Evolutionary conservation across 2,888 invertebrate species (phyloP).

Genomic region (Leptinotarsa juncta): DNA sequence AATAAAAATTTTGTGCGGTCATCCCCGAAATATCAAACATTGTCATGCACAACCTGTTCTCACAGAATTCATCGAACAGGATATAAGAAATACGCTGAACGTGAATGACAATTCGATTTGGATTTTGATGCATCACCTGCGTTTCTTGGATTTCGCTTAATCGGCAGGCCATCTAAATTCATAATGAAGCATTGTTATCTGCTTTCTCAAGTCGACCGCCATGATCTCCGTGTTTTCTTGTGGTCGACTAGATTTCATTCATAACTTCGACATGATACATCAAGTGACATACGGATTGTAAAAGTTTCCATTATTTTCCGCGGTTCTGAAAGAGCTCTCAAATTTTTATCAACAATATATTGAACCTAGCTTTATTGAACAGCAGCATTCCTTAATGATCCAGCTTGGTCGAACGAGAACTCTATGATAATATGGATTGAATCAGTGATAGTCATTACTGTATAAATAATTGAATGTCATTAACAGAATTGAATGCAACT

Average conservation of each 20-base stretch:
- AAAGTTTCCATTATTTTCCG: too few species aligned
- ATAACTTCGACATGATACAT: conserved; percentile 9
- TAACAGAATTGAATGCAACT: too few species aligned
- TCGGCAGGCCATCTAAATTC: conserved; percentile 37
- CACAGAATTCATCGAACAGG: conserved; percentile 1
- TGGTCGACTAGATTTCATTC: conserved; percentile 25
- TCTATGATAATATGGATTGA: too few species aligned
- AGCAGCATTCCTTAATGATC: too few species aligned
- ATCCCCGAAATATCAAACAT: conserved; percentile 14
- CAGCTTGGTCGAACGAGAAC: too few species aligned
- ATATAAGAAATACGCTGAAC: conserved; percentile 4
- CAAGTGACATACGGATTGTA: background rate
- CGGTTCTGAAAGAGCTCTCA: too few species aligned
- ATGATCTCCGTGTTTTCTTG: conserved; percentile 28
- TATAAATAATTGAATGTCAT: too few species aligned
- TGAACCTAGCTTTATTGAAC: too few species aligned
- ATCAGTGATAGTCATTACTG: too few species aligned
- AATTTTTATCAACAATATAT: too few species aligned
- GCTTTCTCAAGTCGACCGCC: conserved; percentile 25
- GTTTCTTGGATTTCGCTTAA: conserved; percentile 24
- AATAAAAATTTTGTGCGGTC: background rate
- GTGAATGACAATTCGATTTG: conserved; percentile 22
- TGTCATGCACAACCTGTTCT: conserved; percentile 19
- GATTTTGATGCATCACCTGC: conserved; percentile 19
- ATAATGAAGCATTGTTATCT: conserved; percentile 36